These are phyloP conservation scores for Tetranychus truncatus DNA, from an alignment of 2,888 invertebrate genomes.

Conservation along the genomic window DNA sequence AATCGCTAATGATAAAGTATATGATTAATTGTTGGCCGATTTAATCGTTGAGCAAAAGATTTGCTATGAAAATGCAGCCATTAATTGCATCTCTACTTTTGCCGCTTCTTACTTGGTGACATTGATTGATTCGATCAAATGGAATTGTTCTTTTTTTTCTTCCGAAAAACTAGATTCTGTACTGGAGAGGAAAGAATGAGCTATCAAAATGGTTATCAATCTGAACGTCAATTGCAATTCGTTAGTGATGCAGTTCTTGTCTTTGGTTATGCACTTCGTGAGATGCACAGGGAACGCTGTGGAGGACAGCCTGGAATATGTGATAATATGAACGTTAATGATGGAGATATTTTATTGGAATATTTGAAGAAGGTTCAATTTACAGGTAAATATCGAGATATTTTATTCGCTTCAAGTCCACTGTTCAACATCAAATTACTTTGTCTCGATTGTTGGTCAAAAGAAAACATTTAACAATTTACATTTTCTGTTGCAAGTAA, in stretches of 20 bases:
- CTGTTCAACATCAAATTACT: background rate
- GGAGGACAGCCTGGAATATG: slow-evolving; percentile 56
- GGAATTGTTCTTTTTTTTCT: background rate
- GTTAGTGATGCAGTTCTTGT: slow-evolving; percentile 90
- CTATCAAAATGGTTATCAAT: slow-evolving; percentile 51
- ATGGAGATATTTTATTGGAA: slow-evolving; percentile 61
- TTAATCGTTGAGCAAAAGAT: no score
- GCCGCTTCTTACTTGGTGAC: no score
- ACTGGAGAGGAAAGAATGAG: slow-evolving; percentile 57
- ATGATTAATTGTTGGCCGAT: no score
- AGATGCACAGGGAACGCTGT: slow-evolving; percentile 69
- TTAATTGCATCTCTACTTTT: no score
- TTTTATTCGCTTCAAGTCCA: slow-evolving; percentile 26
- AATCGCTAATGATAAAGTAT: no score
- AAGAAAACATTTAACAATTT: background rate
- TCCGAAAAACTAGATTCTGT: slow-evolving; percentile 37
- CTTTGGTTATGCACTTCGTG: slow-evolving; percentile 63
- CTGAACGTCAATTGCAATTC: slow-evolving; percentile 84
- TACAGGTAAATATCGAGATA: slow-evolving; percentile 44
- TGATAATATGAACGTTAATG: slow-evolving; percentile 62
- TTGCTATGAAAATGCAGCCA: no score
- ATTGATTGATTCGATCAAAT: background rate
- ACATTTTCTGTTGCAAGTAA: background rate
- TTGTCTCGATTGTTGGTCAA: no score
- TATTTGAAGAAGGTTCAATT: slow-evolving; percentile 70